A percentile compares a stretch with the other conserved stretches of the same genome.
phyloP scores from a whole-genome alignment of 2,888 invertebrate species.

The Desoria tigrina region DNA sequence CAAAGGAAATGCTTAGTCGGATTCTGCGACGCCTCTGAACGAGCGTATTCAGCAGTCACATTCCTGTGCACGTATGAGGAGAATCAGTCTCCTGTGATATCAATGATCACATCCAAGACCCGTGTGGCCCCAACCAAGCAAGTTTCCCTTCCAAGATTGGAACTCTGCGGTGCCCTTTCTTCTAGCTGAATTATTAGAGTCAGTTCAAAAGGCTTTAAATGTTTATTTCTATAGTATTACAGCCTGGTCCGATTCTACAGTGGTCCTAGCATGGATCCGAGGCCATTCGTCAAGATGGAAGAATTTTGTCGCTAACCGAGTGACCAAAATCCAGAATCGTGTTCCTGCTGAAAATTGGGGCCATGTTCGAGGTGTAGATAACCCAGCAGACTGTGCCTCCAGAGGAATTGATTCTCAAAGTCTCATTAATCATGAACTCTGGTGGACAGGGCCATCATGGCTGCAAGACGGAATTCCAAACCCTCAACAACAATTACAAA shows the following conservation, averaged over 20 bases:
- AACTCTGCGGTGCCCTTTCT: constrained; percentile 54
- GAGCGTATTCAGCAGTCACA: constrained; percentile 50
- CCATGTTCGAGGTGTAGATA: constrained; percentile 51
- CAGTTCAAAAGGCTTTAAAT: constrained; percentile 12
- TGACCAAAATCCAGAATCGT: constrained; percentile 44
- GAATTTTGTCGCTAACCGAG: constrained; percentile 52
- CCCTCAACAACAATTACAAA: no score
- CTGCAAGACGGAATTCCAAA: constrained; percentile 12
- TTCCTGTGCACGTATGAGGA: constrained; percentile 35
- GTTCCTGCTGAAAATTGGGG: constrained; percentile 43
- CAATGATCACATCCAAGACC: constrained; percentile 47
- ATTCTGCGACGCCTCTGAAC: constrained; percentile 51
- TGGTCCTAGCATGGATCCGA: constrained; percentile 53
- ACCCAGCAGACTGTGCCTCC: constrained; percentile 54
- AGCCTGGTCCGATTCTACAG: constrained; percentile 54
- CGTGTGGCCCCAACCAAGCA: constrained; percentile 50
- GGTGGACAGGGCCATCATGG: constrained; percentile 37
- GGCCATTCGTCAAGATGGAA: constrained; percentile 45
- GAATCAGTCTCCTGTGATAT: neutral
- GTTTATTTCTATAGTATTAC: constrained; percentile 18
- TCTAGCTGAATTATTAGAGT: constrained; percentile 42
- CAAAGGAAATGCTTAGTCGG: constrained; percentile 39
- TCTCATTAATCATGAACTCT: constrained; percentile 9
- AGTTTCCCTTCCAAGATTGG: constrained; percentile 53
- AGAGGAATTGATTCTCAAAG: neutral